Base-by-base conservation (phyloP, 1,140 invertebrate genomes). In the Lordiphosa stackelbergi region DNA sequence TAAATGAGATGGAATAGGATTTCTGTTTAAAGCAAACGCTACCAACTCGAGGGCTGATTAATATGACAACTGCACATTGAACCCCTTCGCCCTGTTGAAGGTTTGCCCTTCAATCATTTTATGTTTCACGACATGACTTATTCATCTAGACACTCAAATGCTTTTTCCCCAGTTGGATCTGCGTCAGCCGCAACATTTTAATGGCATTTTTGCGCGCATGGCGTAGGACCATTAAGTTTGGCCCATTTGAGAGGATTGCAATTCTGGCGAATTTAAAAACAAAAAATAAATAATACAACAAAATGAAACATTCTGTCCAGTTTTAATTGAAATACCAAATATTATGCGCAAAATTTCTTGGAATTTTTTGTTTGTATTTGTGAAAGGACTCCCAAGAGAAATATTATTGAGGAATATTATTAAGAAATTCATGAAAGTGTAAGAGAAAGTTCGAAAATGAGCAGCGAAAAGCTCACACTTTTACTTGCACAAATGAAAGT, bases 71-170 rank as follows among this genome's bases (percentile, higher is more conserved):
- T 46, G 43, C 43, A n/a, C n/a, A n/a, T n/a, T n/a, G n/a, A n/a
- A n/a, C n/a, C n/a, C n/a, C n/a, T n/a, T n/a, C n/a, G n/a, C n/a
- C 16, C 16, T 1, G 1, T 1, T 16, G 1, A 19, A 22, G 3
- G 19, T 2, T 22, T 6, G 22, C 22, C 71, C 71, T 56, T 79
- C 75, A 81, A 75, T 79, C 75, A 79, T 75, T 81, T 81, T 75
- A 31, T 74, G 69, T 81, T 75, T 61, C 71, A 75, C 71, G 53
- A 81, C 71, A 79, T 81, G 55, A 81, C 71, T 81, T 79, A 79
- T 79, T 81, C 62, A 81, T 63, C 51, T 52, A 55, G 62, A 69
- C 72, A 75, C 59, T 69, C 58, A 61, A 59, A 79, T 63, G 60
- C 58, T 66, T 81, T 73, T 66, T 46, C 53, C 62, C 36, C 54